These are phyloP conservation scores for Drosophila murphyi DNA, from an alignment of 1,140 invertebrate genomes.

Conservation along the genomic window DNA sequence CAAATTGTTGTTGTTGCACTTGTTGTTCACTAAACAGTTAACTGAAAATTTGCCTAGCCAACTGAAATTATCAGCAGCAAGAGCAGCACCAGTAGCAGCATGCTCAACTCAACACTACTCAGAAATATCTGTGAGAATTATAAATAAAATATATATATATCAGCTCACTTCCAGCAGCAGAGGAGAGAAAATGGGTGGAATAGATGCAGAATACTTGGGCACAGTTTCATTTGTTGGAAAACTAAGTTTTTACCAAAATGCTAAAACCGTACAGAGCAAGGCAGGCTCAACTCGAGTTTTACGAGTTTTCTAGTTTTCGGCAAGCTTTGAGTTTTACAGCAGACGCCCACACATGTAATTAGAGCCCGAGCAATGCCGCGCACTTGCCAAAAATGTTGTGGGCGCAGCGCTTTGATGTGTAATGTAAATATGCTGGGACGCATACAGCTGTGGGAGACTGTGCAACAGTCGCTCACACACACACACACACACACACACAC, in stretches of 20 bases:
- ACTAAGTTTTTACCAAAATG: slow-evolving; percentile 72
- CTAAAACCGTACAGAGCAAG: slow-evolving; percentile 69
- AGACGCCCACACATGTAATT: slow-evolving; percentile 67
- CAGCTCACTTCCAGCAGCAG: not conserved
- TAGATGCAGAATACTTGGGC: slow-evolving; percentile 12
- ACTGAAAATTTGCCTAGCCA: slow-evolving; percentile 45
- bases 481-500: too few species aligned
- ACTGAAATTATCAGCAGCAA: slow-evolving; percentile 58
- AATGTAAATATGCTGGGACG: slow-evolving; percentile 10
- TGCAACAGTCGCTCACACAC: slow-evolving; percentile 43
- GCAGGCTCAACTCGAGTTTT: slow-evolving; percentile 77
- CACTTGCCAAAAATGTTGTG: slow-evolving; percentile 79
- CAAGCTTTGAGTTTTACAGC: slow-evolving; percentile 57
- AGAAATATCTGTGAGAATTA: too few species aligned
- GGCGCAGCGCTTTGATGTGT: slow-evolving; percentile 71
- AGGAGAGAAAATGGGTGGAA: not conserved
- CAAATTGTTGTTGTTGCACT: slow-evolving; percentile 79
- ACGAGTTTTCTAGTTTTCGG: slow-evolving; percentile 9
- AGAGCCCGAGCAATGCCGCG: slow-evolving; percentile 66
- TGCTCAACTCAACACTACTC: too few species aligned
- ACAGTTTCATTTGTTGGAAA: slow-evolving; percentile 60
- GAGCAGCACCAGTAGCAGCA: not conserved
- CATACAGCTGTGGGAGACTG: slow-evolving; percentile 42
- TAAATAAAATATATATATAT: too few species aligned
- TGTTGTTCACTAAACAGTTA: slow-evolving; percentile 79